Evolutionary conservation across 2,113 vertebrate species (phyloP).

Genomic region (Larimichthys crocea): DNA sequence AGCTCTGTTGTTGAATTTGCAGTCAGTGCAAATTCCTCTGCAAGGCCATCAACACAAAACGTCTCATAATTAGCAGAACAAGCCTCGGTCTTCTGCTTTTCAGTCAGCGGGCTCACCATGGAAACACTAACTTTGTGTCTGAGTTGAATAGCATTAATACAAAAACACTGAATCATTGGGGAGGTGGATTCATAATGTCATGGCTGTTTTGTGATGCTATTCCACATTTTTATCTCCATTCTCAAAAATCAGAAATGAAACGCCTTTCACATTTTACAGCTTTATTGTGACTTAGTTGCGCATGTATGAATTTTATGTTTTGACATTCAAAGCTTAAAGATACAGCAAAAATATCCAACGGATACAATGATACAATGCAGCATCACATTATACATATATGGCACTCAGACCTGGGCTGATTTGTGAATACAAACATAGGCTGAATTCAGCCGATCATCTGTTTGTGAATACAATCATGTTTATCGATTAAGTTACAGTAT

Average conservation of each 20-base stretch:
- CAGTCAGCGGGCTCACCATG: constrained; percentile 65
- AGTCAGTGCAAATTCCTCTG: constrained; percentile 7
- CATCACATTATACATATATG: constrained; percentile 18
- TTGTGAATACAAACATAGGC: background rate
- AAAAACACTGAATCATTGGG: background rate
- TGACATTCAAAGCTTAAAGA: constrained; percentile 54
- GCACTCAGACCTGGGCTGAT: background rate
- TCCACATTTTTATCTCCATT: background rate
- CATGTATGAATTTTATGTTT: constrained; percentile 42
- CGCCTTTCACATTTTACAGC: background rate
- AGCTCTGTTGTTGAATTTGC: background rate
- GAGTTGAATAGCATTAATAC: constrained; percentile 12
- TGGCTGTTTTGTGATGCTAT: background rate
- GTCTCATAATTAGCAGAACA: constrained; percentile 24
- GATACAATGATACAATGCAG: constrained; percentile 24
- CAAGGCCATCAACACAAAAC: constrained; percentile 30
- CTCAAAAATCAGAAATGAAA: background rate
- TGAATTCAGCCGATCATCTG: background rate
- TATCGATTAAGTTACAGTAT: background rate
- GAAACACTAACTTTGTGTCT: constrained; percentile 57
- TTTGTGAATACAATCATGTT: constrained; percentile 2
- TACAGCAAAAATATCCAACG: constrained; percentile 58
- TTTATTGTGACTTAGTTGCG: constrained; percentile 56
- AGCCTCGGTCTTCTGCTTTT: constrained; percentile 42
- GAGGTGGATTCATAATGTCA: background rate